Conservation (phyloP, 2,888 invertebrate species). For the Synergus laeviventris region DNA sequence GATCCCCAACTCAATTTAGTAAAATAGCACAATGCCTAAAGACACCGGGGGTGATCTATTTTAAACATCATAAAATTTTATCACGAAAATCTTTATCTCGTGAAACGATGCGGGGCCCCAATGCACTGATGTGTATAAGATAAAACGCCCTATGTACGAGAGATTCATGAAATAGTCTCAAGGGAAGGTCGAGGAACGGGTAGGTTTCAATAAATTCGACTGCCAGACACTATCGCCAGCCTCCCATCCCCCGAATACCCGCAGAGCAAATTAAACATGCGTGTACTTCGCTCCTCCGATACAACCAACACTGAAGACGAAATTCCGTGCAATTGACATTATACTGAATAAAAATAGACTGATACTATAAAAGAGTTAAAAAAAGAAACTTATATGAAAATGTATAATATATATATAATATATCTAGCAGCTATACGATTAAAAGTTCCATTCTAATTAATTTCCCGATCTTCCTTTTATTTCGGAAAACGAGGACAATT, state of each 20-base stretch:
- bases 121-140: conserved; percentile 47
- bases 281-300: conserved; percentile 21
- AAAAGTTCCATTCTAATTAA: neutral
- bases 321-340: conserved; percentile 6
- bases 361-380: too few relatives aligned
- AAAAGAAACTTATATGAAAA: too few relatives aligned
- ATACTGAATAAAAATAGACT: neutral
- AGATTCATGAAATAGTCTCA: conserved; percentile 53
- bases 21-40: conserved; percentile 35
- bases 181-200: conserved; percentile 54
- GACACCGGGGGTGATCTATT: conserved; percentile 38
- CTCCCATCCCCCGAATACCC: conserved; percentile 48
- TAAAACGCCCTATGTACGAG: conserved; percentile 32
- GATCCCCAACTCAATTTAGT: conserved; percentile 32
- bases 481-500: neutral
- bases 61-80: conserved; percentile 35
- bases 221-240: conserved; percentile 54
- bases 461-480: neutral
- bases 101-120: conserved; percentile 45
- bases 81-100: conserved; percentile 34
- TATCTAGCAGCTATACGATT: neutral
- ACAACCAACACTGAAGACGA: conserved; percentile 3
- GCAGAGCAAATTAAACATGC: conserved; percentile 52
- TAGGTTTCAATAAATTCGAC: conserved; percentile 60
- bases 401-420: too few relatives aligned